Conservation (phyloP, 2,797 vertebrate genomes). For the Poeciliopsis paucimaculata region DNA sequence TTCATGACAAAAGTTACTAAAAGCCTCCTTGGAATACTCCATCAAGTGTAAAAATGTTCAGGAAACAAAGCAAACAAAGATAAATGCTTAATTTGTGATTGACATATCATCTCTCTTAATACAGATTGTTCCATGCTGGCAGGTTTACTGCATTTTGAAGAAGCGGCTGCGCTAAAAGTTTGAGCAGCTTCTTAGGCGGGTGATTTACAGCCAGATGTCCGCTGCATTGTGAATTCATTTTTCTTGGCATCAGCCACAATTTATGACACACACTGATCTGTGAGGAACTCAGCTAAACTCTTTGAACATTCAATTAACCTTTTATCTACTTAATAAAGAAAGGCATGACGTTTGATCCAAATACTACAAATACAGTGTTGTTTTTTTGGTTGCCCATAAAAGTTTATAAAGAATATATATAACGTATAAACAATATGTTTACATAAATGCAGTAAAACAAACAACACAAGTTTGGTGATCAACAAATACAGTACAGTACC, state of each 20-base stretch:
- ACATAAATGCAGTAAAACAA: not conserved
- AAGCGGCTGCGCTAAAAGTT: conserved; percentile 6
- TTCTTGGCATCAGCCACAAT: conserved; percentile 21
- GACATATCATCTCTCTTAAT: conserved; percentile 28
- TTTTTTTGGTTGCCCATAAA: not conserved
- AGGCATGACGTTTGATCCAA: conserved; percentile 2
- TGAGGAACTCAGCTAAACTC: conserved; percentile 16
- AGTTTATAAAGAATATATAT: not conserved
- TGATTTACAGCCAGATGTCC: conserved; percentile 31
- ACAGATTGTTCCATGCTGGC: conserved; percentile 30
- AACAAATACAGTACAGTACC: not conserved
- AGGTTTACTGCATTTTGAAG: conserved; percentile 38
- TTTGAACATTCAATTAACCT: conserved; percentile 26
- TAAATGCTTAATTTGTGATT: conserved; percentile 28
- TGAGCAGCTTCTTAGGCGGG: conserved; percentile 17
- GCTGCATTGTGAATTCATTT: conserved; percentile 12
- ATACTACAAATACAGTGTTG: not conserved
- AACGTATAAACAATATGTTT: not conserved
- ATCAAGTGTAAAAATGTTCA: conserved; percentile 37
- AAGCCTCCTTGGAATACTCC: conserved; percentile 53
- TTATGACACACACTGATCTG: conserved; percentile 12
- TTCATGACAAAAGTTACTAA: conserved; percentile 62
- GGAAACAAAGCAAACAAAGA: conserved; percentile 6
- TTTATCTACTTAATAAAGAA: conserved; percentile 4
- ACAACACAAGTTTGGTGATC: not conserved